Percentiles rank a stretch among this genome's conserved stretches.
Conservation (phyloP, 2,113 vertebrate species). For the Chrysemys picta region DNA sequence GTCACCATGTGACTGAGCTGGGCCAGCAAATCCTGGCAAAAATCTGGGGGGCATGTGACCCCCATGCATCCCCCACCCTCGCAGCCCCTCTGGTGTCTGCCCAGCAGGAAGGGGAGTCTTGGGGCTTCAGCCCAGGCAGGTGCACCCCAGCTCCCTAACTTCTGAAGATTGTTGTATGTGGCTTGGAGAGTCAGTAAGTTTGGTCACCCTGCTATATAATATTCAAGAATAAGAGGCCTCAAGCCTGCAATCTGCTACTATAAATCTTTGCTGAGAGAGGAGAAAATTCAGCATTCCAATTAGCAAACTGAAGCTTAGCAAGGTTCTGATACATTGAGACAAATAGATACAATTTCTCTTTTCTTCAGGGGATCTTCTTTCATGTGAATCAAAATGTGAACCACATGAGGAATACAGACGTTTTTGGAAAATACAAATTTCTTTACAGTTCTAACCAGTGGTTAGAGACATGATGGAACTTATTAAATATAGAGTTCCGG, state of each 20-base stretch:
- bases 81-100: no score
- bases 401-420: background rate
- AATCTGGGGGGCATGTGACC: no score
- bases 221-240: background rate
- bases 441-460: background rate
- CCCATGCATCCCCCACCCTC: no score
- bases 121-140: no score
- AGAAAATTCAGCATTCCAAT: background rate
- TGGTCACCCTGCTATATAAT: background rate
- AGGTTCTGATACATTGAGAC: background rate
- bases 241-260: background rate
- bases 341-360: background rate
- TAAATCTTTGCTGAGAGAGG: background rate
- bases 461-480: fast-evolving
- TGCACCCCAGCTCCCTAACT: no score
- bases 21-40: no score
- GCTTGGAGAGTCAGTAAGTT: no score
- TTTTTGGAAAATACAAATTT: background rate
- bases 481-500: background rate
- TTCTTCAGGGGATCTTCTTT: background rate
- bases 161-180: no score
- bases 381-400: background rate
- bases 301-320: background rate
- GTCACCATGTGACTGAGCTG: no score
- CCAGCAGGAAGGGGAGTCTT: no score